Evolutionary conservation across 2,113 vertebrate genomes (phyloP).

Genomic region (Orthonyx spaldingii): DNA sequence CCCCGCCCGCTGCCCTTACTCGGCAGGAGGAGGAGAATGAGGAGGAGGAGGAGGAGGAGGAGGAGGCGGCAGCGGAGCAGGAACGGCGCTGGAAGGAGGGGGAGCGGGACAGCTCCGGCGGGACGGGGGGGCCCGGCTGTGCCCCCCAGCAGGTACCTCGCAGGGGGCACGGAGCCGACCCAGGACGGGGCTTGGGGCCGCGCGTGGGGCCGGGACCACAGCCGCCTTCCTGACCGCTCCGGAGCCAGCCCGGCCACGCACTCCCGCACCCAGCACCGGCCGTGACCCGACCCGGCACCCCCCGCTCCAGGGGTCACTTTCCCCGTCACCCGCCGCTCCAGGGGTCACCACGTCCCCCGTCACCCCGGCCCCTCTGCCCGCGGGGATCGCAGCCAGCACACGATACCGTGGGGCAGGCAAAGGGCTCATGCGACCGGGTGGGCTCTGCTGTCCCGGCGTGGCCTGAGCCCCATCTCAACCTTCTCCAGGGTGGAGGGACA

Average conservation of each 20-base stretch:
- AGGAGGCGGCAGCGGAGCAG: neutral
- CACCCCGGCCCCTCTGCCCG: neutral
- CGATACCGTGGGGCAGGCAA: neutral
- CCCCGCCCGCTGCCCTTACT: neutral
- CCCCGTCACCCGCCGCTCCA: neutral
- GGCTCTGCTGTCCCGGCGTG: neutral
- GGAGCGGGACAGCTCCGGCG: neutral
- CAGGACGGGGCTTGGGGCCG: neutral
- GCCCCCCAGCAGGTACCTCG: neutral
- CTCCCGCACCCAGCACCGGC: neutral
- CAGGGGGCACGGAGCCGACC: neutral
- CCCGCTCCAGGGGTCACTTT: neutral
- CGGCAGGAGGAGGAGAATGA: neutral
- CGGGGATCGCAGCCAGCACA: neutral
- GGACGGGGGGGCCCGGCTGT: neutral
- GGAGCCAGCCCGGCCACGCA: neutral
- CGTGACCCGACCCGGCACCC: neutral
- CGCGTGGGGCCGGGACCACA: neutral
- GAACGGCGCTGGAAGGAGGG: neutral
- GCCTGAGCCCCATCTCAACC: neutral
- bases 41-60: neutral
- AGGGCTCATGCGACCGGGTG: fast-evolving
- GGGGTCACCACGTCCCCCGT: neutral
- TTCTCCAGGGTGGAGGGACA: neutral
- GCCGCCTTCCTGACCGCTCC: neutral